These are phyloP conservation scores for Caenorhabditis sp. DNA, from an alignment of 2,888 invertebrate species.

Conservation along the genomic window DNA sequence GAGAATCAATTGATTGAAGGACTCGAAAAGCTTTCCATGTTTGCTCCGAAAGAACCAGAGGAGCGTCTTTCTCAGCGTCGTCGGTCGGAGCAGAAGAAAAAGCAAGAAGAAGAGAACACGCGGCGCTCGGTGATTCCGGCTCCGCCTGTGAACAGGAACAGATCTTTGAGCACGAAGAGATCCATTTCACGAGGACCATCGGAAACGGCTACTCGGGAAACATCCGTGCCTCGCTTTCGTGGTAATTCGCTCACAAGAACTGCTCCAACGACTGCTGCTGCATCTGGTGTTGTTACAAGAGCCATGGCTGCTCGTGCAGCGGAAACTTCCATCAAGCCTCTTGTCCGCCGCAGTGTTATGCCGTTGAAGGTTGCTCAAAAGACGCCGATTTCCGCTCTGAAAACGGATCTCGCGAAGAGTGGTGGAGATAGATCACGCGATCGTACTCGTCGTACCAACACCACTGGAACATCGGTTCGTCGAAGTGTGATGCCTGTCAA, in stretches of 20 bases:
- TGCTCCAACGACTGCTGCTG: slow-evolving; percentile 5
- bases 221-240: slow-evolving; percentile 21
- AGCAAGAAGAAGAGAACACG: slow-evolving; percentile 39
- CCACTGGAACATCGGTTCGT: slow-evolving; percentile 39
- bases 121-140: slow-evolving; percentile 12
- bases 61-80: slow-evolving; percentile 62
- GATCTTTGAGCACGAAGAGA: slow-evolving; percentile 43
- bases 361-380: slow-evolving; percentile 46
- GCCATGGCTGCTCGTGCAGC: slow-evolving; percentile 57
- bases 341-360: slow-evolving; percentile 59
- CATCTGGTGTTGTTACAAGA: slow-evolving; percentile 52
- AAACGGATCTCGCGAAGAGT: neutral
- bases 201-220: neutral
- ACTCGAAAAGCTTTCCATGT: slow-evolving; percentile 53
- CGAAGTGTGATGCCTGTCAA: slow-evolving; percentile 28
- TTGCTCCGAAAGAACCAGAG: slow-evolving; percentile 57
- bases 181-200: slow-evolving; percentile 29
- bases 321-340: slow-evolving; percentile 25
- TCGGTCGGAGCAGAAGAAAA: slow-evolving; percentile 56
- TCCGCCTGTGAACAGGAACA: slow-evolving; percentile 22
- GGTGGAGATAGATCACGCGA: slow-evolving; percentile 55
- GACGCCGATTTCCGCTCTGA: slow-evolving; percentile 28
- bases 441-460: slow-evolving; percentile 62
- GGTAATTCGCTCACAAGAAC: slow-evolving; percentile 42
- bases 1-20: slow-evolving; percentile 40